Evolutionary conservation across 2,888 invertebrate species (phyloP).

Genomic region (Eucera pruinosa): DNA sequence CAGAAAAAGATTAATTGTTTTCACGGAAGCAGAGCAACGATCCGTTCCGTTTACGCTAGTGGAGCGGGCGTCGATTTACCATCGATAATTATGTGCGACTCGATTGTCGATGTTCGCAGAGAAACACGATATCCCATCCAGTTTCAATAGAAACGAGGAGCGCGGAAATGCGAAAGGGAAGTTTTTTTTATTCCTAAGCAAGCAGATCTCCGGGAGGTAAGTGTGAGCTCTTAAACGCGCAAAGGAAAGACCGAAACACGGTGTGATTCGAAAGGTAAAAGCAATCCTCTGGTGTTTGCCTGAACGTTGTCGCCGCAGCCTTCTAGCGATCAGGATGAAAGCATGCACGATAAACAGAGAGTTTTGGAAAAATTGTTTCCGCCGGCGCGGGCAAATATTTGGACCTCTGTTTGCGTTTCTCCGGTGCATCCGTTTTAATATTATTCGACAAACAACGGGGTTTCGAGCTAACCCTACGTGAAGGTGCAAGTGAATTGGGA

Average conservation of each 20-base stretch:
- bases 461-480: not conserved
- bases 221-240: slow-evolving; percentile 6
- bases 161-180: not conserved
- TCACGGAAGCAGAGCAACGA: slow-evolving; percentile 8
- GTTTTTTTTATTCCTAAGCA: not conserved
- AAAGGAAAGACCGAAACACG: not conserved
- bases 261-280: not conserved
- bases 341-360: not conserved
- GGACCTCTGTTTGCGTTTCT: slow-evolving; percentile 3
- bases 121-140: not conserved
- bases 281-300: not conserved
- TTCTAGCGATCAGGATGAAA: slow-evolving; percentile 1
- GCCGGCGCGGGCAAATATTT: slow-evolving; percentile 15
- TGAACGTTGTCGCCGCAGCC: not conserved
- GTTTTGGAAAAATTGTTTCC: slow-evolving; percentile 9
- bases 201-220: slow-evolving; percentile 24
- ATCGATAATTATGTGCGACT: slow-evolving; percentile 21
- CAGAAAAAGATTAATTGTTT: slow-evolving; percentile 48
- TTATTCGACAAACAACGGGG: slow-evolving; percentile 12
- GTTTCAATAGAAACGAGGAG: slow-evolving; percentile 8
- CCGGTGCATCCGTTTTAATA: slow-evolving; percentile 11
- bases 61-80: slow-evolving; percentile 17
- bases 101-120: not conserved
- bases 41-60: slow-evolving; percentile 30
- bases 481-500: not conserved